These are phyloP conservation scores for Erinaceus europaeus DNA, from an alignment of 2,113 vertebrate species.

Conservation along the genomic window DNA sequence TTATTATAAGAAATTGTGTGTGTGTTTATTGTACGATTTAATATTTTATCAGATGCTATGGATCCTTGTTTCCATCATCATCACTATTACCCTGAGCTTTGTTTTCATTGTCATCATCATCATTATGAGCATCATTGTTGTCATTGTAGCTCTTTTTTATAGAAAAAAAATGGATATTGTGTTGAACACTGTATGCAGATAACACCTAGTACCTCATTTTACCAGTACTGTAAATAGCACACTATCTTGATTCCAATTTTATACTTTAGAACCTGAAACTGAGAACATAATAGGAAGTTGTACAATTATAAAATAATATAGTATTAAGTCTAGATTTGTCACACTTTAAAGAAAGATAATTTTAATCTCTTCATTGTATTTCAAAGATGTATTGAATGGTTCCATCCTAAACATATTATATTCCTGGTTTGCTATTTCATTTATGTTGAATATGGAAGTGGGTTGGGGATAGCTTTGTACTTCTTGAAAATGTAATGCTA, in stretches of 20 bases:
- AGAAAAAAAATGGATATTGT: background rate
- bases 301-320: background rate
- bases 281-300: background rate
- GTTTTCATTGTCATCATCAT: slow-evolving; percentile 50
- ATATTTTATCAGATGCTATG: slow-evolving; percentile 21
- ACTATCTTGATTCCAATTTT: background rate
- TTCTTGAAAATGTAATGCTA: slow-evolving; percentile 15
- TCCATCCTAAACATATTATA: background rate
- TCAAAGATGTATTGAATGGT: background rate
- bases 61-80: slow-evolving; percentile 44
- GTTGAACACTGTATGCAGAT: slow-evolving; percentile 32
- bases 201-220: slow-evolving; percentile 13
- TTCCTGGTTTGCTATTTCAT: background rate
- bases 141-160: slow-evolving; percentile 38
- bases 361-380: background rate
- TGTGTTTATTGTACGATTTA: slow-evolving; percentile 33
- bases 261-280: background rate
- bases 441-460: background rate
- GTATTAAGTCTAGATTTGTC: background rate
- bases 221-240: background rate
- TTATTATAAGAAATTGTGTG: slow-evolving; percentile 28
- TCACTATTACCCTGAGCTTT: slow-evolving; percentile 23
- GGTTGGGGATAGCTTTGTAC: background rate
- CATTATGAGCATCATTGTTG: slow-evolving; percentile 30
- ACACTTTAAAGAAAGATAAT: background rate